Conservation (phyloP, 2,797 vertebrate genomes). For the Orientallactaga sibirica region DNA sequence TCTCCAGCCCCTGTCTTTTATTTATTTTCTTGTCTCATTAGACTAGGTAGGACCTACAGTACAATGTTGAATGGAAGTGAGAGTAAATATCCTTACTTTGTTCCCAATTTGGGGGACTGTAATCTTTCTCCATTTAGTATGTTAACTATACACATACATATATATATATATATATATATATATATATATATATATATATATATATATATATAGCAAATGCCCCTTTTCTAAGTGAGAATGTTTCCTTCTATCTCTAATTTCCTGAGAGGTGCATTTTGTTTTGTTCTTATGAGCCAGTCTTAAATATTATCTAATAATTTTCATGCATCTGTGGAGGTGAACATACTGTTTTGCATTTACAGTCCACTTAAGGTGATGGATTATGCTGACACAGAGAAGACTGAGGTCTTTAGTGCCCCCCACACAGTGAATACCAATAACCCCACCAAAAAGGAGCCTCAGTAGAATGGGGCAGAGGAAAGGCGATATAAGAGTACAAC, state of each 20-base stretch:
- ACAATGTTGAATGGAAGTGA: neutral
- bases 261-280: neutral
- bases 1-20: too few species aligned
- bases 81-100: neutral
- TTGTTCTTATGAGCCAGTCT: neutral
- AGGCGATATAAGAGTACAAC: too few species aligned
- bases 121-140: neutral
- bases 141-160: neutral
- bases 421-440: too few species aligned
- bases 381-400: neutral
- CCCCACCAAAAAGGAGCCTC: too few species aligned
- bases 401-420: too few species aligned
- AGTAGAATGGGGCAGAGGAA: too few species aligned
- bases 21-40: too few species aligned
- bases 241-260: constrained; percentile 1
- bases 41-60: too few species aligned
- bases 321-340: constrained; percentile 8
- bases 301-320: constrained; percentile 13
- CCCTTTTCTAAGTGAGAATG: neutral
- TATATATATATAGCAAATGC: neutral
- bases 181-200: neutral
- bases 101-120: neutral
- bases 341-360: constrained; percentile 23
- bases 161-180: neutral
- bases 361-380: constrained; percentile 2